A percentile compares a stretch with the other conserved stretches of the same genome.
Evolutionary conservation across 2,888 invertebrate genomes (phyloP).

Genomic region (Cerastoderma edule): DNA sequence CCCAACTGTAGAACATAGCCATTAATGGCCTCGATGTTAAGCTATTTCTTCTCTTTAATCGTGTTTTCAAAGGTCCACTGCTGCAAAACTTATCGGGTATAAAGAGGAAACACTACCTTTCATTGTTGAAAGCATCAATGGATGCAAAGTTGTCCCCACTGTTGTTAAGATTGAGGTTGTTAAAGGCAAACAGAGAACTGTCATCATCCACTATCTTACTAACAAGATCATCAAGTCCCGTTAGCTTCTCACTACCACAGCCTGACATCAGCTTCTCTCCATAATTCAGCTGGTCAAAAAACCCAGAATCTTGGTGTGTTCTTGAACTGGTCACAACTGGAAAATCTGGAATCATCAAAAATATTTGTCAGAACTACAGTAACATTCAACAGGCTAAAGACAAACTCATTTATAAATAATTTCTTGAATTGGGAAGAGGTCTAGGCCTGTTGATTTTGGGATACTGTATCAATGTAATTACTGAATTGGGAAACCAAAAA

Average conservation of each 20-base stretch:
- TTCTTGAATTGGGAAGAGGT: too few species aligned
- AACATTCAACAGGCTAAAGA: too few species aligned
- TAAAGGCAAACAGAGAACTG: slow-evolving; percentile 67
- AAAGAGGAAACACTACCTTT: slow-evolving; percentile 3
- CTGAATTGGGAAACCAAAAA: too few species aligned
- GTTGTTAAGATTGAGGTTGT: slow-evolving; percentile 45
- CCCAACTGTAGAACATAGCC: too few species aligned
- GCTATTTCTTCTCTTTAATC: too few species aligned
- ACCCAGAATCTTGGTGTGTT: slow-evolving; percentile 58
- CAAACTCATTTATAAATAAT: too few species aligned
- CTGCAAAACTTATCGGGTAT: not conserved
- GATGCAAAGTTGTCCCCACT: slow-evolving; percentile 10
- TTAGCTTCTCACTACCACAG: slow-evolving; percentile 73
- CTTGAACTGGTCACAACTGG: not conserved
- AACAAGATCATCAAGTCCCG: slow-evolving; percentile 79
- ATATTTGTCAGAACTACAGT: too few species aligned
- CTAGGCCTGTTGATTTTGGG: too few species aligned
- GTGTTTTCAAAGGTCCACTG: too few species aligned
- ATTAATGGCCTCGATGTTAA: too few species aligned
- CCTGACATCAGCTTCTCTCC: slow-evolving; percentile 64
- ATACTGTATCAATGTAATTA: too few species aligned
- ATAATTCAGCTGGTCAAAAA: slow-evolving; percentile 64
- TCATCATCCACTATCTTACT: slow-evolving; percentile 80
- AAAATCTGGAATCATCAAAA: too few species aligned
- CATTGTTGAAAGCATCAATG: not conserved